These are phyloP conservation scores for Idaea biselata DNA, from an alignment of 2,888 invertebrate species.

Conservation along the genomic window DNA sequence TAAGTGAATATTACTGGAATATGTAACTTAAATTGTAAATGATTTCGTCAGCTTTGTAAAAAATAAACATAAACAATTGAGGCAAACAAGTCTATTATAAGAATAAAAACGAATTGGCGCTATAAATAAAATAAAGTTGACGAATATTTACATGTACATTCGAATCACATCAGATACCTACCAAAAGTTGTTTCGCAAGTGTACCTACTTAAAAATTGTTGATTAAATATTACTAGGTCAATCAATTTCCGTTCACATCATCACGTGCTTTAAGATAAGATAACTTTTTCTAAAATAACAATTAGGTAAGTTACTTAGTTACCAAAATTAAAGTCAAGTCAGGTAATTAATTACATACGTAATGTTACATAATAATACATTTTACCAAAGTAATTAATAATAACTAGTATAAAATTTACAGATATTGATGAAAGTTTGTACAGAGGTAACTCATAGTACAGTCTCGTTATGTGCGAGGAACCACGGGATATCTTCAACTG, in stretches of 20 bases:
- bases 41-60: background rate
- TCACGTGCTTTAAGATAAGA: conserved; percentile 29
- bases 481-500: no score
- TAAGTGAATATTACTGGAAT: background rate
- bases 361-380: no score
- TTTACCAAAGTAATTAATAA: conserved; percentile 1
- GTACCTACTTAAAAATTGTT: conserved; percentile 25
- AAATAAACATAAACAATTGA: background rate
- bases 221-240: conserved; percentile 59
- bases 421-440: background rate
- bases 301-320: background rate
- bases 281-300: no score
- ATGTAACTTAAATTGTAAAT: background rate
- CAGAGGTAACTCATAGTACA: background rate
- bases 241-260: conserved; percentile 56
- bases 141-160: background rate
- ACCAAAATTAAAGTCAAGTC: no score
- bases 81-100: background rate
- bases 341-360: no score
- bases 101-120: background rate
- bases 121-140: background rate
- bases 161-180: conserved; percentile 16
- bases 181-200: conserved; percentile 44
- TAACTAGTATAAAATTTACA: background rate
- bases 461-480: no score